Percentiles rank a stretch among this genome's conserved stretches.
phyloP scores from a whole-genome alignment of 2,113 vertebrate species.

The Grammatotria lemairii region DNA sequence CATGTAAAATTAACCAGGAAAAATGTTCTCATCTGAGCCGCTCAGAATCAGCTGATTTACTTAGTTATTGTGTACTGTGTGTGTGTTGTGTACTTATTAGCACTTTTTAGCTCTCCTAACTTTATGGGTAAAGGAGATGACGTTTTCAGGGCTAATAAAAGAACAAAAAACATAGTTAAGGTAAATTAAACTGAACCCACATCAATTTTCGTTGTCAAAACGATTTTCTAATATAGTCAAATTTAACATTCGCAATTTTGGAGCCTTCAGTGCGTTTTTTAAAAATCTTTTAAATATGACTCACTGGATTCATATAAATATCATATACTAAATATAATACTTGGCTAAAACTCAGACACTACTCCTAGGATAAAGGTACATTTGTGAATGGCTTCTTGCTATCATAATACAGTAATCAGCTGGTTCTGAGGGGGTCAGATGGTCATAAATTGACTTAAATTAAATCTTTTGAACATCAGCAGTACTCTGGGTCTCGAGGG shows the following conservation, averaged over 20 bases:
- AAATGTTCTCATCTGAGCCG: neutral
- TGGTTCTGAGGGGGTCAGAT: neutral
- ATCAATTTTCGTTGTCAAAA: neutral
- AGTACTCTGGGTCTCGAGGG: neutral
- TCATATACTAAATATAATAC: neutral
- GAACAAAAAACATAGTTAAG: neutral
- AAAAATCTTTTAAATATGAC: neutral
- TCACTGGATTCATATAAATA: neutral
- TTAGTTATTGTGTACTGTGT: neutral
- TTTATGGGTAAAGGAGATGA: neutral
- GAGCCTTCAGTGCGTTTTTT: neutral
- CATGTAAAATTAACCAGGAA: neutral
- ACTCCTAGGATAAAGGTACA: neutral
- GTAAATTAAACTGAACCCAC: neutral
- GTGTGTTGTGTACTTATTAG: neutral
- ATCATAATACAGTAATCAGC: neutral
- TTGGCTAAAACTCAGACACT: neutral
- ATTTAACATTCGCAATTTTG: neutral
- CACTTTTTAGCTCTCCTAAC: neutral
- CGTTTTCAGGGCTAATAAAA: neutral
- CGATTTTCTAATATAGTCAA: neutral
- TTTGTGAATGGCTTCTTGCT: neutral
- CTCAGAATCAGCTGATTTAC: neutral
- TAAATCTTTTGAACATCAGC: neutral
- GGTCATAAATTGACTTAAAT: neutral